Base-by-base conservation (phyloP, 2,113 vertebrate genomes). In the Microcebus murinus region DNA sequence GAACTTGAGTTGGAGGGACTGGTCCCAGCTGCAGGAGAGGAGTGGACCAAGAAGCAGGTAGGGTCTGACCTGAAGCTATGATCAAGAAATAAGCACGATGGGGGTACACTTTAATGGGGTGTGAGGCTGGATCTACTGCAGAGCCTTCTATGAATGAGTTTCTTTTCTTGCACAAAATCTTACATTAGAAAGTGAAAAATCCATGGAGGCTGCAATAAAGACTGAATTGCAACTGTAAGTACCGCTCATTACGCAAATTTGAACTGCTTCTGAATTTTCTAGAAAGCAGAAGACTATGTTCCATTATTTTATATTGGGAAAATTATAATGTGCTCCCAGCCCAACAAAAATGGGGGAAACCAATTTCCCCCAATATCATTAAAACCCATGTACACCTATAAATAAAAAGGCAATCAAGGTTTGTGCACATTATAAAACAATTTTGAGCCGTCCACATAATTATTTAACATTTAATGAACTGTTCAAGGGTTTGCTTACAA, bases 21-120 rank as follows among this genome's bases (percentile, higher is more conserved):
- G 7, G 31, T 39, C 8, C n/a, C 15, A 6, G 5, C 4, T 11
- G 23, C 17, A 6, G 13, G 36, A 21, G 48, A 10, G 8, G 13
- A 55, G 18, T 6, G 45, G 42, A n/a, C 10, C 25, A 9, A 25
- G 29, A 34, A 14, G 1, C 8, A 48, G 18, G n/a, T 1, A 0
- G 7, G 12, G 7, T 2, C 23, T 57, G 39, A 4, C 12, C 50
- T 18, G 11, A 5, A 13, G 20, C 2, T 14, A 4, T 8, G 57
- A 18, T 11, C 6, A 5, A 27, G 70, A 27, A 29, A 6, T 0
- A 2, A 15, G 4, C 0, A 27, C 0, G 5, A 4, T 0, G 0
- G 25, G 36, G 42, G n/a, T 25, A 1, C 5, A 0, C 31, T 25
- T 1, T 6, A 7, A 3, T 1, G 70, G 21, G 50, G 13, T 25